Evolutionary conservation across 2,888 invertebrate genomes (phyloP).

Genomic region (Osmoderma eremita): DNA sequence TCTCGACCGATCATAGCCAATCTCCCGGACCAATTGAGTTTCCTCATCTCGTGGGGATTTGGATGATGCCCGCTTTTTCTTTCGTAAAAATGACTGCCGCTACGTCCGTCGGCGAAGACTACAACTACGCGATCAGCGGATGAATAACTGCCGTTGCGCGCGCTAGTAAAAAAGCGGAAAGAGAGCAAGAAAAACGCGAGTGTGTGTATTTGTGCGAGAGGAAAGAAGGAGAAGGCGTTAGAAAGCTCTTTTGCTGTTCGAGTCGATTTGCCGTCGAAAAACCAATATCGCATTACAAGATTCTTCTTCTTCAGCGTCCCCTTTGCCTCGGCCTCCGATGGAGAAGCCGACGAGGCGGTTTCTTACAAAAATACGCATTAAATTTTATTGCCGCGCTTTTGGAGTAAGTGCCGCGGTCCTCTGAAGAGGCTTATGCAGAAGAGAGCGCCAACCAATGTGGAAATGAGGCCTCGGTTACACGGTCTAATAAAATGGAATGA

Average conservation of each 20-base stretch:
- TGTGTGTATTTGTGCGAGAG: background rate
- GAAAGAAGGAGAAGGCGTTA: constrained; percentile 29
- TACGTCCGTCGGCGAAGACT: constrained; percentile 6
- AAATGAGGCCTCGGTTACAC: constrained; percentile 26
- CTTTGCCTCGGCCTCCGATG: background rate
- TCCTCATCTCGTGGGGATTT: constrained; percentile 59
- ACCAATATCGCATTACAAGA: constrained; percentile 61
- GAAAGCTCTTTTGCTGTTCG: constrained; percentile 32
- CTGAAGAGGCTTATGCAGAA: constrained; percentile 30
- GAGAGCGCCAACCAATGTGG: constrained; percentile 6
- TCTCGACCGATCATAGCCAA: constrained; percentile 58
- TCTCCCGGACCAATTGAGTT: constrained; percentile 60
- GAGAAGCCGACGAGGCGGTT: constrained; percentile 28
- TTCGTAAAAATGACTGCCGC: constrained; percentile 13
- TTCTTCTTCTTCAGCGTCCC: constrained; percentile 1
- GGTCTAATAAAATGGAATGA: constrained; percentile 25
- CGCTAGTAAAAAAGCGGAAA: background rate
- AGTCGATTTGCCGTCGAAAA: constrained; percentile 41
- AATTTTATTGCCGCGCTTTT: constrained; percentile 61
- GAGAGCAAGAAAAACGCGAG: background rate
- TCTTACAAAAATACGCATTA: constrained; percentile 62
- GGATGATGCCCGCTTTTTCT: constrained; percentile 30
- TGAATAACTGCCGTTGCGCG: background rate
- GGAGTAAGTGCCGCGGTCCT: constrained; percentile 44
- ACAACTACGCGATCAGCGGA: constrained; percentile 15